Percentiles rank a stretch among this genome's conserved stretches.
phyloP scores from a whole-genome alignment of 2,113 vertebrate species.

The Pogonocichla stellata region DNA sequence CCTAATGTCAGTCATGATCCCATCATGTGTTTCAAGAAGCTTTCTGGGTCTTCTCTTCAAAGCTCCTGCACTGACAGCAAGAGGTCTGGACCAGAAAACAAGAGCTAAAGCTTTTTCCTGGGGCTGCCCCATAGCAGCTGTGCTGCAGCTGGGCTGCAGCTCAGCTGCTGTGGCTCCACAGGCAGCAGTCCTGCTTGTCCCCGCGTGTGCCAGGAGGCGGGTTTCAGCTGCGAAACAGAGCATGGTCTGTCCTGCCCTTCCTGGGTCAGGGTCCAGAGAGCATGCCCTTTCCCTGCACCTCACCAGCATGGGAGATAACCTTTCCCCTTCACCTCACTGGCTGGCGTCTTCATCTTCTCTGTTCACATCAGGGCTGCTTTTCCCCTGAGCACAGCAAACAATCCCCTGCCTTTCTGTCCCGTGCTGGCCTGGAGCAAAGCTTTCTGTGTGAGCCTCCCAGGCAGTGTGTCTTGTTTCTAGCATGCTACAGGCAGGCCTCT shows the following conservation, averaged over 20 bases:
- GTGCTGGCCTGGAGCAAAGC: background rate
- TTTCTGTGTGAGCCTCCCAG: background rate
- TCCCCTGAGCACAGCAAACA: background rate
- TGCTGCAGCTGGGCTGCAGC: background rate
- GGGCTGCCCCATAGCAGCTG: background rate
- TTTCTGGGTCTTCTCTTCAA: background rate
- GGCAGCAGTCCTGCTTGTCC: background rate
- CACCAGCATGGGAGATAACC: background rate
- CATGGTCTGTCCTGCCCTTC: background rate
- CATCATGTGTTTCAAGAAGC: background rate
- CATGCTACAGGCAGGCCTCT: background rate
- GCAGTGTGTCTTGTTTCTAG: background rate
- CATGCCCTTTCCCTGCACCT: background rate
- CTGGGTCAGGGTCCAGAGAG: background rate
- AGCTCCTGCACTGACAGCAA: background rate
- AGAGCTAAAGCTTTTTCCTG: background rate
- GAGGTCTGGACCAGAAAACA: background rate
- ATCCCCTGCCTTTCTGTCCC: background rate
- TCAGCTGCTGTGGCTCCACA: background rate
- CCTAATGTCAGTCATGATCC: background rate
- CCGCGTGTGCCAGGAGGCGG: background rate
- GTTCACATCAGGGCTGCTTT: background rate
- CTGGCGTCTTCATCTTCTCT: fast-evolving
- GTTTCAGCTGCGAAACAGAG: background rate
- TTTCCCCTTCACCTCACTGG: background rate